phyloP scores from a whole-genome alignment of 1,140 invertebrate genomes.

The Drosophila orosa region DNA sequence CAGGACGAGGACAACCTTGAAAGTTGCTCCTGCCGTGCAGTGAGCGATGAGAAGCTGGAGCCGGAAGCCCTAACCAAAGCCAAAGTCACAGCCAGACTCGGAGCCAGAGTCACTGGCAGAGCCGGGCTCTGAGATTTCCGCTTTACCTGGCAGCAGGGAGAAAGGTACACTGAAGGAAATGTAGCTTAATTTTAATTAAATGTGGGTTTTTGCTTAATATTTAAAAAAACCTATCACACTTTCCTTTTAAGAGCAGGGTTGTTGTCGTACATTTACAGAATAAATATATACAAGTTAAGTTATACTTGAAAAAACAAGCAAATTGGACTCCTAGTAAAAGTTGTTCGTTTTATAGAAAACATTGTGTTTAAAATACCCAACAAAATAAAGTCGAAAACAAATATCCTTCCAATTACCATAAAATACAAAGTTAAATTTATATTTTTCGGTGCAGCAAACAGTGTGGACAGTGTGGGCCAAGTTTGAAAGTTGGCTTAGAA shows the following conservation, averaged over 20 bases:
- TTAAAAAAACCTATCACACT: background rate
- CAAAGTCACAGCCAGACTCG: slow-evolving; percentile 42
- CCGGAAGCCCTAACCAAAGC: slow-evolving; percentile 58
- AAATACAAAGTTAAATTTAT: background rate
- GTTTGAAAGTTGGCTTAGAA: slow-evolving; percentile 44
- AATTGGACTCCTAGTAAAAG: too few species aligned
- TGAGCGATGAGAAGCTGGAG: slow-evolving; percentile 27
- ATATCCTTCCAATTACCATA: background rate
- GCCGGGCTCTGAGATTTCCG: slow-evolving; percentile 12
- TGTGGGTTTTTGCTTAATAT: too few species aligned
- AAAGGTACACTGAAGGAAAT: background rate
- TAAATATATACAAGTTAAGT: too few species aligned
- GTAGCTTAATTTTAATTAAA: too few species aligned
- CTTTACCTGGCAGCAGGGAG: slow-evolving; percentile 10
- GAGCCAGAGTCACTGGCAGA: background rate
- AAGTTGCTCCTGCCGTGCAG: slow-evolving; percentile 54
- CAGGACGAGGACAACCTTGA: slow-evolving; percentile 63
- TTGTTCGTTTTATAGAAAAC: too few species aligned
- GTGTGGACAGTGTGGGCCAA: slow-evolving; percentile 18
- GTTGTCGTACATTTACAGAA: too few species aligned
- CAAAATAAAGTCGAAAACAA: background rate
- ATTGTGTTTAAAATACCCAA: too few species aligned
- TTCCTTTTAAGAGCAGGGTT: background rate
- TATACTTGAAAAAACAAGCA: too few species aligned
- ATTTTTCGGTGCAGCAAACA: background rate